A percentile compares a stretch with the other conserved stretches of the same genome.
Evolutionary conservation across 37 sponge, comb jelly and placozoan species (phyloP).

Genomic region (Hormiphora californensis): DNA sequence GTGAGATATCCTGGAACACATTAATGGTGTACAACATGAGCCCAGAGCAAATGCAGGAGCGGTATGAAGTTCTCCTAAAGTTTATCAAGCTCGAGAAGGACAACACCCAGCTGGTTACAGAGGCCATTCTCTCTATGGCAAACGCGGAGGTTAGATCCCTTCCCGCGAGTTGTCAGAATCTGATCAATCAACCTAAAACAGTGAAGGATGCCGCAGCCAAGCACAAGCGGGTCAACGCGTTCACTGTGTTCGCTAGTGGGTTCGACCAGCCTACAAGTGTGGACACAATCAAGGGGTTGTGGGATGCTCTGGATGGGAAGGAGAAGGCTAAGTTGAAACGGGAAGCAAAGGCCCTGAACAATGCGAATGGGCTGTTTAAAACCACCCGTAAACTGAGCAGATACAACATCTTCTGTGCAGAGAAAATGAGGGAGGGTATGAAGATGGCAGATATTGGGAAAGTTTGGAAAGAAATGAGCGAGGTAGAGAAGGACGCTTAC

Average conservation of each 20-base stretch:
- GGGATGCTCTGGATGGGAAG: not conserved
- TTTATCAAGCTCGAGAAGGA: not conserved
- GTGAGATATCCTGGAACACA: slow-evolving; percentile 37
- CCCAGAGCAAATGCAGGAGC: not conserved
- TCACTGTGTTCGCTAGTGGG: not conserved
- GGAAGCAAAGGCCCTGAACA: slow-evolving; percentile 31
- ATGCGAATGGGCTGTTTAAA: not conserved
- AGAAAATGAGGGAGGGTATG: slow-evolving; percentile 2
- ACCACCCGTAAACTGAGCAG: not conserved
- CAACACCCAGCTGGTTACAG: not conserved
- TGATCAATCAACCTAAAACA: not conserved
- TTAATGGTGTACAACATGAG: not conserved
- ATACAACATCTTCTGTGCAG: not conserved
- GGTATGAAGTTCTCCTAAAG: not conserved
- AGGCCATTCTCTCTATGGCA: not conserved
- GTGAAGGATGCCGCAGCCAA: not conserved
- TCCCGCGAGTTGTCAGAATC: not conserved
- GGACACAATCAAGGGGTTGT: not conserved
- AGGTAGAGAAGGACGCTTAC: not conserved
- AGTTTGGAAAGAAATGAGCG: not conserved
- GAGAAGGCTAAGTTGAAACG: not conserved
- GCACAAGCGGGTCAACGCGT: slow-evolving; percentile 17
- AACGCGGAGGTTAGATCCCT: not conserved
- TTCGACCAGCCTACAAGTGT: not conserved
- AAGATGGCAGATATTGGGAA: slow-evolving; percentile 22